Evolutionary conservation across 2,888 invertebrate genomes (phyloP), one percentile per base, ranked within the genome.

Genomic region (Neuroscelio doddi): DNA sequence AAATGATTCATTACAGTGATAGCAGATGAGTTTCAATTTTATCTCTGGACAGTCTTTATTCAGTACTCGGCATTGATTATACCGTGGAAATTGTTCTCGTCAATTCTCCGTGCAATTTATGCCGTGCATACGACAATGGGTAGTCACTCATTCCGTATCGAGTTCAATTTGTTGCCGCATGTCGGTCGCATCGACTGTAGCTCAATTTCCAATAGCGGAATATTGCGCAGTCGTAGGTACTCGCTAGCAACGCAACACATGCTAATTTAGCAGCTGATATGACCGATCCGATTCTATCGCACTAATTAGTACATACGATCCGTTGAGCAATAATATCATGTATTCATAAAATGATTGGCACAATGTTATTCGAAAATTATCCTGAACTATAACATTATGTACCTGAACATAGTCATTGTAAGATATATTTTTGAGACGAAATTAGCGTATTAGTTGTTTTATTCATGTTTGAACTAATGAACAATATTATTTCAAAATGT

Each of bases 111-210:
- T 61, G 36, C 61, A 68, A 64, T 68, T 64, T 57, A 64, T 62
- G 64, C 62, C 50, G 51, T 30, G 55, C 55, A 59, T 39, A 52
- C 52, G 56, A 59, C 63, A 68, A 68, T 65, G 50, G 65, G 50
- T 55, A 52, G 63, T 68, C 68, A 58, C 65, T 68, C 64, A 64
- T 68, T 64, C 52, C 55, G 50, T 57, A 58, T 58, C 64, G 68
- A 49, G 52, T 55, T 58, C 58, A 68, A 68, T 68, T 68, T 62
- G 64, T 62, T 58, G 51, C 64, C 50, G 55, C 51, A 58, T 56
- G 62, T 53, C 64, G 56, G 55, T 46, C 49, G 42, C 62, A 58
- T 62, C 62, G 62, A 62, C 51, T 58, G 58, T 55, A 55, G 52
- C 49, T 56, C 64, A 62, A 64, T 68, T 64, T 55, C 58, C 62